phyloP scores from a whole-genome alignment of 2,888 invertebrate genomes.

The Vannuccia rotundouncinata region DNA sequence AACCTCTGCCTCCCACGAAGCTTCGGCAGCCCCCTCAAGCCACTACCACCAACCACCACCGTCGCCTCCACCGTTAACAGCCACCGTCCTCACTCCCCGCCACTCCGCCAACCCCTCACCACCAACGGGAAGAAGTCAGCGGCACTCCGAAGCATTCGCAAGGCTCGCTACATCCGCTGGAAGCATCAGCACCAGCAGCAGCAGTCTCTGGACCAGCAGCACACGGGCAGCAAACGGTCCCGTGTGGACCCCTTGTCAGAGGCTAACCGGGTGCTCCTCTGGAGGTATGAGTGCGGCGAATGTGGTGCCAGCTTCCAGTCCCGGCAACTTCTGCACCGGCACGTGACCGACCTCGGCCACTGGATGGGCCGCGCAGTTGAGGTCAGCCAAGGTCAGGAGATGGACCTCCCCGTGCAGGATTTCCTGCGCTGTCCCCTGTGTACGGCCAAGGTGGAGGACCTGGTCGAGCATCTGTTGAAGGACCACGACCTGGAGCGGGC shows the following conservation, averaged over 20 bases:
- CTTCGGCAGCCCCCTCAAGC: neutral
- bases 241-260: neutral
- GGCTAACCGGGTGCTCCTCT: neutral
- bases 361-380: neutral
- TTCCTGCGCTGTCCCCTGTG: neutral
- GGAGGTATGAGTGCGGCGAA: neutral
- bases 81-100: neutral
- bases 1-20: neutral
- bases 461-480: neutral
- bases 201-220: neutral
- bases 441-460: neutral
- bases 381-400: neutral
- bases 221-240: neutral
- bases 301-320: slow-evolving; percentile 14
- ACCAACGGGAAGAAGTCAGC: neutral
- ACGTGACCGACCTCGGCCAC: neutral
- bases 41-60: neutral
- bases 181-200: neutral
- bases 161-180: slow-evolving; percentile 4
- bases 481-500: neutral
- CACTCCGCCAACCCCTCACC: neutral
- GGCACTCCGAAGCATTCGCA: neutral
- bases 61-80: neutral
- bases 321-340: neutral
- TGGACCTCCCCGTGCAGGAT: neutral